phyloP scores from a whole-genome alignment of 2,888 invertebrate species.

The Neoaliturus tenellus region DNA sequence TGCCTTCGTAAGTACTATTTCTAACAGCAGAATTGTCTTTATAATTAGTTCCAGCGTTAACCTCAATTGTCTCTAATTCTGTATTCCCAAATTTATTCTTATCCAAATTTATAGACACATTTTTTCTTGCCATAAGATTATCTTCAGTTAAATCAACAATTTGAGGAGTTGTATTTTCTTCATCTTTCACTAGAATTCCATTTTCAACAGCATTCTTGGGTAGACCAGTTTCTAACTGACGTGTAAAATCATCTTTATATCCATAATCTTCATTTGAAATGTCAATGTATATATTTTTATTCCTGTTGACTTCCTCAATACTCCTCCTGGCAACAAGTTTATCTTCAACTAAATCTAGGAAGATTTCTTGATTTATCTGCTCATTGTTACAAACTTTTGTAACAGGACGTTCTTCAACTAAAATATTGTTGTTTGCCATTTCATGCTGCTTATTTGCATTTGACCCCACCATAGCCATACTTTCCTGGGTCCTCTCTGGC shows the following conservation, averaged over 20 bases:
- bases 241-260: too few relatives aligned
- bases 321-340: not conserved
- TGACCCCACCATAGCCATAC: not conserved
- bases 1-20: too few relatives aligned
- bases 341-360: slow-evolving; percentile 16
- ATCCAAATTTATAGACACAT: not conserved
- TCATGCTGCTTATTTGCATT: not conserved
- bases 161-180: not conserved
- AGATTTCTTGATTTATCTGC: not conserved
- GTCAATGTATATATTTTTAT: not conserved
- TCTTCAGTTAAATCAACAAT: not conserved
- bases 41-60: not conserved
- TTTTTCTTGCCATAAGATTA: not conserved
- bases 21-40: not conserved
- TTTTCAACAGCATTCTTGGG: too few relatives aligned
- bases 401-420: not conserved
- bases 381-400: not conserved
- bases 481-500: not conserved
- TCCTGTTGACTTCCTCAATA: not conserved
- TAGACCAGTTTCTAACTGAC: too few relatives aligned
- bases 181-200: too few relatives aligned
- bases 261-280: too few relatives aligned
- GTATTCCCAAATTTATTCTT: not conserved
- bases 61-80: not conserved
- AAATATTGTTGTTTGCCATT: not conserved